These are phyloP conservation scores for Callyntrura sp. DNA, from an alignment of 2,888 invertebrate species.

Conservation along the genomic window DNA sequence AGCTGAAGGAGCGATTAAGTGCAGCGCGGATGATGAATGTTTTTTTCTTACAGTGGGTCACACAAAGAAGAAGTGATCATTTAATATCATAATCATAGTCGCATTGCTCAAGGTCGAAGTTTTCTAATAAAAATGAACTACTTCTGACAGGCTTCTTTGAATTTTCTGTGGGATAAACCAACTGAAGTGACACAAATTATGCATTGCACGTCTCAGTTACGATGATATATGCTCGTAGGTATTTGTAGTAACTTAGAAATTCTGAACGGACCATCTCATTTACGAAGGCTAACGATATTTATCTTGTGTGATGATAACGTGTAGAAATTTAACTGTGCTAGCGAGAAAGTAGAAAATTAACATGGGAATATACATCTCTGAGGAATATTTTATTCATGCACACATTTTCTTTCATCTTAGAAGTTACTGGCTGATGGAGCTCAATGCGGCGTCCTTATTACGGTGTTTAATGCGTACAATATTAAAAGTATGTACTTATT, in stretches of 20 bases:
- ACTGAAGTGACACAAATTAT: background rate
- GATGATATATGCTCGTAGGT: background rate
- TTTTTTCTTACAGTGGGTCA: background rate
- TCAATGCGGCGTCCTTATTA: too few relatives aligned
- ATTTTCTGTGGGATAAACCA: background rate
- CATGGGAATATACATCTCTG: background rate
- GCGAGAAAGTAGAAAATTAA: conserved; percentile 1
- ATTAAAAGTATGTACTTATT: background rate
- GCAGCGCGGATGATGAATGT: background rate
- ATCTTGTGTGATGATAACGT: background rate
- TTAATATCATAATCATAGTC: conserved; percentile 3
- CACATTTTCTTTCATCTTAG: too few relatives aligned
- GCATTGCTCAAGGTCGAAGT: conserved; percentile 44
- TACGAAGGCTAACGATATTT: background rate
- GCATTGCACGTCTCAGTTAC: conserved; percentile 5
- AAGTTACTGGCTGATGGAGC: too few relatives aligned
- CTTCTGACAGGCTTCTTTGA: conserved; percentile 3
- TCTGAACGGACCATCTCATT: background rate
- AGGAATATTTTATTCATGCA: too few relatives aligned
- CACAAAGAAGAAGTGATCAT: conserved; percentile 18
- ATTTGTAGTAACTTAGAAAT: too few relatives aligned
- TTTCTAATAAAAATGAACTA: conserved; percentile 55
- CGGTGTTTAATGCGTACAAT: too few relatives aligned
- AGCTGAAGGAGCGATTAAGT: conserved; percentile 15
- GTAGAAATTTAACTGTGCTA: background rate